Base-by-base conservation (phyloP, 2,888 invertebrate genomes). In the Luperina testacea region DNA sequence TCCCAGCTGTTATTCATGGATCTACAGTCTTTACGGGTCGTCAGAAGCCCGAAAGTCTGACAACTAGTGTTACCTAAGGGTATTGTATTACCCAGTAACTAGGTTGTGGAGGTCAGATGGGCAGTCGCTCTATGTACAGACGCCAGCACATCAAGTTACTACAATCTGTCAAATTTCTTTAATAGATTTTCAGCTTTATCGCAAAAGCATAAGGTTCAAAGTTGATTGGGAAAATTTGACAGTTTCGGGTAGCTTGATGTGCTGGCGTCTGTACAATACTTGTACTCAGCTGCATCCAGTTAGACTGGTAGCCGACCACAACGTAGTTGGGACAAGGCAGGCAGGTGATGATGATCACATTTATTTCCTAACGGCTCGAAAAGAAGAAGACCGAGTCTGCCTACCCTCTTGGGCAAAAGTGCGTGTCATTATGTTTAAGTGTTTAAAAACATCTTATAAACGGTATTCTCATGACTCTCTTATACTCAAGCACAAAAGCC, bases 401-500 rank as follows among this genome's bases (percentile, higher is more conserved):
- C 1, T 61, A 61, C n/a, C 61, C 6, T 61, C 15, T 61, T 9
- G n/a, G 13, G 6, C n/a, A 59, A n/a, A n/a, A 13, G n/a, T 27
- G n/a, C 13, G 2, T 59, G n/a, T 59, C n/a, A 27, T 61, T 27
- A 61, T 27, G 3, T 27, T 27, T 27, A 4, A 61, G 15, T 8
- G 17, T 61, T 27, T 61, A 17, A 27, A n/a, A n/a, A 64, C 27
- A 61, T 15, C 2, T 59, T 72, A 15, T 24, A 64, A n/a, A 64
- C 9, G 3, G 6, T 57, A 24, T 24, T 24, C 3, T 69, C 48
- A 53, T 27, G 51, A 78, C 24, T 32, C 32, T 63, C 61, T 63
- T 63, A 24, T 27, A 53, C 20, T 32, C 70, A 78, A 70, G 76
- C 70, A 48, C 64, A 32, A 17, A 8, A 72, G 9, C 48, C 1